Evolutionary conservation across 2,797 vertebrate species (phyloP).

Genomic region (Periophthalmus magnuspinnatus): DNA sequence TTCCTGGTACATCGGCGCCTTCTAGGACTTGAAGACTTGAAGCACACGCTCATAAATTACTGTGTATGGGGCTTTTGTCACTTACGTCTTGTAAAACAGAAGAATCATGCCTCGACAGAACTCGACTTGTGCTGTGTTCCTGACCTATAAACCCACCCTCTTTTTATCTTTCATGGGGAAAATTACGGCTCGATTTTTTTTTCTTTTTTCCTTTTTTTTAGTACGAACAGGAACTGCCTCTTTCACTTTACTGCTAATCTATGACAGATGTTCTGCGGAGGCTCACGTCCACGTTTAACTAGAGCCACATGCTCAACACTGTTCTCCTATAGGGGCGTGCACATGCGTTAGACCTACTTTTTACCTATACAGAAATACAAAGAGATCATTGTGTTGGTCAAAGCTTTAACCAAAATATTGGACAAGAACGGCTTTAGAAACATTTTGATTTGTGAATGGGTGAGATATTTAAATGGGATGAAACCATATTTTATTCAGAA

Average conservation of each 20-base stretch:
- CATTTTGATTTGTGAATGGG: background rate
- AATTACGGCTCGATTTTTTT: slow-evolving; percentile 83
- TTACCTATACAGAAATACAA: background rate
- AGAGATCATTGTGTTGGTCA: background rate
- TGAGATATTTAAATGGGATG: background rate
- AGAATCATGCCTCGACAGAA: slow-evolving; percentile 58
- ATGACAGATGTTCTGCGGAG: slow-evolving; percentile 80
- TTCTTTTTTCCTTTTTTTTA: slow-evolving; percentile 37
- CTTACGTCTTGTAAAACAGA: slow-evolving; percentile 45
- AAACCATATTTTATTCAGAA: background rate
- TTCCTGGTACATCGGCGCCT: background rate
- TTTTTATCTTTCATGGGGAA: slow-evolving; percentile 71
- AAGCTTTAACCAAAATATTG: background rate
- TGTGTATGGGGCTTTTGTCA: slow-evolving; percentile 41
- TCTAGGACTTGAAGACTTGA: slow-evolving; percentile 7
- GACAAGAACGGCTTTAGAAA: background rate
- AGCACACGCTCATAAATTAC: slow-evolving; percentile 30
- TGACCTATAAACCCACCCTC: slow-evolving; percentile 67
- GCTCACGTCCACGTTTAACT: slow-evolving; percentile 68
- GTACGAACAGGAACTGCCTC: slow-evolving; percentile 81
- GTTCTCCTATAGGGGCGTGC: slow-evolving; percentile 5
- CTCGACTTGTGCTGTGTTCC: slow-evolving; percentile 57
- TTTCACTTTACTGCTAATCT: slow-evolving; percentile 83
- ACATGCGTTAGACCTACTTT: background rate
- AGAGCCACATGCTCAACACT: slow-evolving; percentile 67